Percentiles rank a stretch among this genome's conserved stretches.
Conservation (phyloP, 1,140 invertebrate genomes). For the Trichonephila clavata region DNA sequence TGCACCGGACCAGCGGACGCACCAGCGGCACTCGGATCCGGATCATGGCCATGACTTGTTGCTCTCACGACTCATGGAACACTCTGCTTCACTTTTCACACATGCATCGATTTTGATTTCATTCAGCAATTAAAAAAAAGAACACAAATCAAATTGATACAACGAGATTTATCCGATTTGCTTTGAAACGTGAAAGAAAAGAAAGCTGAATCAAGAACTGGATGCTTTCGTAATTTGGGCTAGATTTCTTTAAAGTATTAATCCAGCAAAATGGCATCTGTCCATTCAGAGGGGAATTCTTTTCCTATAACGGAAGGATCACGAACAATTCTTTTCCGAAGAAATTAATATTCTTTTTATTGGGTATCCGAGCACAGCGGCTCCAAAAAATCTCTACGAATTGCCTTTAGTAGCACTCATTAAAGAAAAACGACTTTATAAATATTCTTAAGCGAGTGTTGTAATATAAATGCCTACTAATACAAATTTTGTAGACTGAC, state of each 20-base stretch:
- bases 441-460: not conserved
- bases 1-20: slow-evolving; percentile 77
- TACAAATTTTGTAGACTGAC: not conserved
- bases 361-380: not conserved
- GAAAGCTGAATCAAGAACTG: too few relatives aligned
- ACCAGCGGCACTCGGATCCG: slow-evolving; percentile 78
- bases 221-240: too few relatives aligned
- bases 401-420: not conserved
- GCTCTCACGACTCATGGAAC: not conserved
- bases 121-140: not conserved
- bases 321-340: not conserved
- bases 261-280: not conserved
- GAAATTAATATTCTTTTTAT: not conserved
- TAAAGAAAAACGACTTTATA: not conserved
- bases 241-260: too few relatives aligned
- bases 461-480: not conserved
- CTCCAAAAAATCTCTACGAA: not conserved
- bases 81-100: not conserved
- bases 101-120: not conserved
- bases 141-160: not conserved
- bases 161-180: not conserved
- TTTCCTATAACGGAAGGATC: not conserved
- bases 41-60: slow-evolving; percentile 65
- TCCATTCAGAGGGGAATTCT: not conserved
- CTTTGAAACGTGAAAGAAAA: too few relatives aligned